A percentile compares a stretch with the other conserved stretches of the same genome.
Conservation (phyloP, 1,140 invertebrate genomes). For the Drosophila albomicans region DNA sequence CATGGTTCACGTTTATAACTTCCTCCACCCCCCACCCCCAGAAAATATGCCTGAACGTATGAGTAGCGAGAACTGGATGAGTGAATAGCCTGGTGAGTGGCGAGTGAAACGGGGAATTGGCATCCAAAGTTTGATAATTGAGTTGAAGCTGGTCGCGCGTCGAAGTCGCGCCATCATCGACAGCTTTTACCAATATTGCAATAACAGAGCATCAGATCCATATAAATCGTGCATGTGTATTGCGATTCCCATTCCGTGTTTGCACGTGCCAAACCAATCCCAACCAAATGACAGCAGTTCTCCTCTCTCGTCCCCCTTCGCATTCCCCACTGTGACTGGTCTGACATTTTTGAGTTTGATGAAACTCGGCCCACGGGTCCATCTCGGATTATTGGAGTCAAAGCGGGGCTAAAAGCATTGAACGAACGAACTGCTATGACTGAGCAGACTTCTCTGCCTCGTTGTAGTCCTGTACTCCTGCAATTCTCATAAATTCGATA, state of each 20-base stretch:
- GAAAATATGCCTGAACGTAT: constrained; percentile 55
- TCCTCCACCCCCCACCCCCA: neutral
- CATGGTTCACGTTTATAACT: constrained; percentile 26
- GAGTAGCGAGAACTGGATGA: constrained; percentile 21
- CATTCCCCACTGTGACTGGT: constrained; percentile 11
- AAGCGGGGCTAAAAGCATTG: constrained; percentile 42
- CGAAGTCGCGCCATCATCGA: constrained; percentile 63
- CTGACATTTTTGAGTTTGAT: constrained; percentile 53
- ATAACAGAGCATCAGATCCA: constrained; percentile 35
- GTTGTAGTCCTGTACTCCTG: neutral
- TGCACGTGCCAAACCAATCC: constrained; percentile 66
- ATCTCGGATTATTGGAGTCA: constrained; percentile 53
- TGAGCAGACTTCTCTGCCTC: neutral
- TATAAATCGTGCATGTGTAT: constrained; percentile 27
- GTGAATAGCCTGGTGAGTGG: constrained; percentile 31
- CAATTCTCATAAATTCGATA: constrained; percentile 5
- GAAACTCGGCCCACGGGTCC: constrained; percentile 41
- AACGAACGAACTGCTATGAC: neutral
- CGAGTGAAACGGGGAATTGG: constrained; percentile 58
- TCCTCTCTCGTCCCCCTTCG: neutral
- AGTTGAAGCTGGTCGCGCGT: constrained; percentile 66
- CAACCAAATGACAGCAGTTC: constrained; percentile 59
- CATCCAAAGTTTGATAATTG: constrained; percentile 81
- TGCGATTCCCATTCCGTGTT: constrained; percentile 30
- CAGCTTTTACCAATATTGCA: constrained; percentile 70